Percentiles rank a stretch among this genome's conserved stretches.
phyloP scores from a whole-genome alignment of 2,113 vertebrate species.

The Carassius auratus region DNA sequence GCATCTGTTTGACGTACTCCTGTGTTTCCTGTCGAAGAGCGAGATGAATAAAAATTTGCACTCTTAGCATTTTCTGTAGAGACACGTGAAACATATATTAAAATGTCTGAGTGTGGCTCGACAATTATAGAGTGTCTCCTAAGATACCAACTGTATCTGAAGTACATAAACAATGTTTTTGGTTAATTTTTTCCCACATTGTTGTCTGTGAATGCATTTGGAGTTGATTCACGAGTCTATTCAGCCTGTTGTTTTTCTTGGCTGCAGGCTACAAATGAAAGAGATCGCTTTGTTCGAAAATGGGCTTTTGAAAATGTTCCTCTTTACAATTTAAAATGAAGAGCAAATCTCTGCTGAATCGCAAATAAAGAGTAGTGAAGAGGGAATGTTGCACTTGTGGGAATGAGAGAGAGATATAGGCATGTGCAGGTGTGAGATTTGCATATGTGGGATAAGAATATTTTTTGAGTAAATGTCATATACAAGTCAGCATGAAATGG shows the following conservation, averaged over 20 bases:
- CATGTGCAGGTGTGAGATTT: constrained; percentile 16
- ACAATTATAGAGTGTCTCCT: constrained; percentile 42
- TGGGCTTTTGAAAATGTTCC: constrained; percentile 64
- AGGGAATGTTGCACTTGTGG: not conserved
- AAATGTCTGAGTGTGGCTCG: constrained; percentile 43
- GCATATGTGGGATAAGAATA: not conserved
- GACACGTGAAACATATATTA: constrained; percentile 51
- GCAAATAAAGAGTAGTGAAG: not conserved
- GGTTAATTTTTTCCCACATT: constrained; percentile 6
- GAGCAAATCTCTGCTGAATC: constrained; percentile 42
- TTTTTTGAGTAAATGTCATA: not conserved
- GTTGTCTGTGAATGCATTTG: constrained; percentile 52
- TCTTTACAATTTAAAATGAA: constrained; percentile 65
- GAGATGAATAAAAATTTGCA: constrained; percentile 76
- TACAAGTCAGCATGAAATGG: not conserved
- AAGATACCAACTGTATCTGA: constrained; percentile 48
- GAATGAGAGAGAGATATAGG: not conserved
- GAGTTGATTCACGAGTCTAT: constrained; percentile 59
- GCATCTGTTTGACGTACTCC: constrained; percentile 73
- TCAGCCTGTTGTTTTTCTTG: constrained; percentile 68
- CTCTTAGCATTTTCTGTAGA: constrained; percentile 64
- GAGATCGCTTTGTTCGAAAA: constrained; percentile 69
- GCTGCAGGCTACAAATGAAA: constrained; percentile 71
- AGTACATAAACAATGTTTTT: constrained; percentile 25
- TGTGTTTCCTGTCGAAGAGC: constrained; percentile 55